A percentile compares a stretch with the other conserved stretches of the same genome.
These are phyloP conservation scores for Synergus gifuensis DNA, from an alignment of 2,888 invertebrate species.

Conservation along the genomic window DNA sequence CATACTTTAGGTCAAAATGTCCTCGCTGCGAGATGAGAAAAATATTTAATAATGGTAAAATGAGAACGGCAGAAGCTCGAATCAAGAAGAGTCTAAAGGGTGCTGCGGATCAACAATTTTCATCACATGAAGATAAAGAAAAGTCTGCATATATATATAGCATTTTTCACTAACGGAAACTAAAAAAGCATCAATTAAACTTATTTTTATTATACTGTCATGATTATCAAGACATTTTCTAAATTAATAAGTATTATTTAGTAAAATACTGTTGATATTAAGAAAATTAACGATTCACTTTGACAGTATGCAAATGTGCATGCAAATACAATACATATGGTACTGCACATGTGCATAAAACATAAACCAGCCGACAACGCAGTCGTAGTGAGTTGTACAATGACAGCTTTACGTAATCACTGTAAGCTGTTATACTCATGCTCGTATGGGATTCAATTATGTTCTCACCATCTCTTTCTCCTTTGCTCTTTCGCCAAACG, in stretches of 20 bases:
- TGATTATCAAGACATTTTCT: no score
- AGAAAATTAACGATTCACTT: conserved; percentile 12
- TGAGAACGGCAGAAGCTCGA: conserved; percentile 30
- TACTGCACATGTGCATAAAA: neutral
- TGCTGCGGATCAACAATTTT: neutral
- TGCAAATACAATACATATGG: neutral
- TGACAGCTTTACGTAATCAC: conserved; percentile 66
- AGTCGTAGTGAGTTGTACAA: conserved; percentile 58
- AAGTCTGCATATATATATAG: neutral
- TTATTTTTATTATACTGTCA: no score
- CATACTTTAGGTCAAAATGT: conserved; percentile 48
- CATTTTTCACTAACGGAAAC: no score
- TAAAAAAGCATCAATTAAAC: no score
- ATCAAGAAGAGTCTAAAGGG: conserved; percentile 11
- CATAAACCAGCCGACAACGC: conserved; percentile 44
- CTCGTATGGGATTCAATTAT: conserved; percentile 66
- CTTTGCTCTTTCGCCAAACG: conserved; percentile 43
- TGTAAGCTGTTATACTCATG: conserved; percentile 63
- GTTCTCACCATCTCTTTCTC: conserved; percentile 49
- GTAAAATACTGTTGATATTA: no score
- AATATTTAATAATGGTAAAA: conserved; percentile 66
- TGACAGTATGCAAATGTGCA: conserved; percentile 7
- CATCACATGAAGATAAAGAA: neutral
- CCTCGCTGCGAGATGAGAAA: conserved; percentile 53
- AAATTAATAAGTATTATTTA: neutral